These are phyloP conservation scores for Sebastes iracundus DNA, from an alignment of 2,797 vertebrate species.

Conservation along the genomic window DNA sequence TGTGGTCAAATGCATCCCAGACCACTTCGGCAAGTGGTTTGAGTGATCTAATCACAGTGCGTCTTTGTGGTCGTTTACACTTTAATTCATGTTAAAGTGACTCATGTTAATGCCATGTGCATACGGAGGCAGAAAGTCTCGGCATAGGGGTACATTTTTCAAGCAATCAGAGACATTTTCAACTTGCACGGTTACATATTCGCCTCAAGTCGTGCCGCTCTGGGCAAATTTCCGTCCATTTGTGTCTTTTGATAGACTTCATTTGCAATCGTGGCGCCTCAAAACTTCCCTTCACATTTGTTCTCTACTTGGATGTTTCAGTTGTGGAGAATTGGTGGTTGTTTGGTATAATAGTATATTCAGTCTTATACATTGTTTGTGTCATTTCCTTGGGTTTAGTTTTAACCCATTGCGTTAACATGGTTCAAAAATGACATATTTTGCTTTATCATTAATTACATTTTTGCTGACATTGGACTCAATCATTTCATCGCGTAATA, in stretches of 20 bases:
- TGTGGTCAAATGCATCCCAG: no score
- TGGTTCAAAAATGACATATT: neutral
- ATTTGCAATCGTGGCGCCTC: neutral
- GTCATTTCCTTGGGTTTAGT: neutral
- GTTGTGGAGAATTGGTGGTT: neutral
- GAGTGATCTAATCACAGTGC: no score
- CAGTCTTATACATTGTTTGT: neutral
- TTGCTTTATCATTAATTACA: neutral
- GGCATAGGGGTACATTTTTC: no score
- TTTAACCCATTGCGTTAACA: neutral
- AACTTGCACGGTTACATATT: no score
- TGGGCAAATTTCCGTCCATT: neutral
- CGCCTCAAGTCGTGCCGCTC: neutral
- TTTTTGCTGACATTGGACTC: neutral
- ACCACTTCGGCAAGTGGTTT: no score
- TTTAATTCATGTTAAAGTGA: no score
- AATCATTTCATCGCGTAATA: neutral
- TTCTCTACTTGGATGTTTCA: neutral
- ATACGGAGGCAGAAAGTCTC: no score
- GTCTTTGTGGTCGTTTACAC: no score
- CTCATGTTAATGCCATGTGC: no score
- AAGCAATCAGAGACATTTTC: no score
- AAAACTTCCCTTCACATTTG: neutral
- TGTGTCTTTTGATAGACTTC: neutral
- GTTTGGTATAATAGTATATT: neutral